Base-by-base conservation (phyloP, 2,888 invertebrate genomes). In the Nephrotoma appendiculata region DNA sequence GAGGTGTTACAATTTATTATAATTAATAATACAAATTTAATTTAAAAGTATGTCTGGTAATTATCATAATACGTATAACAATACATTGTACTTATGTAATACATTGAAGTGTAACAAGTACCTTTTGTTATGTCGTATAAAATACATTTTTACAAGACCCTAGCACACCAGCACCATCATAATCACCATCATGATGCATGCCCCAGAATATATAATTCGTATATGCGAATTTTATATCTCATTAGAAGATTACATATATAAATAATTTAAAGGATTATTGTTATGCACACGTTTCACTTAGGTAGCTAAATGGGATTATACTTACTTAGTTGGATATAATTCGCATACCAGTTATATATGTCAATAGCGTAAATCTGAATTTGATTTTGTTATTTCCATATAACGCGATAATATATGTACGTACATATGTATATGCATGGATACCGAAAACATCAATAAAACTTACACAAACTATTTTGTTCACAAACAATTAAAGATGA, bases 1-100 rank as follows among this genome's bases (percentile, higher is more conserved):
- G 84, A 84, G 84, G 84, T 84, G 43, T 84, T 84, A 84, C 42
- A 84, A 84, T 42, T 84, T 84, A 84, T 71, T 71, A 71, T 71
- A 71, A 71, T 71, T 71, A 71, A 71, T 71, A 71, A 71, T 71
- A 71, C 19, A 71, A 71, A 9, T 31, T 71, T 71, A 71, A 71
- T 31, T 71, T 31, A 31, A 19, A 71, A 71, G 12, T 71, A 71
- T 71, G 71, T 71, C 71, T 71, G 71, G 71, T 71, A 71, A 71
- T 71, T 71, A 71, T 71, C 52, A 52, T 52, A 52, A 71, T 31
- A 71, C 9, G 31, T 31, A 71, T 71, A 71, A 71, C 71, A 71
- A 71, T 31, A 71, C 71, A 71, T 71, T 31, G 31, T 71, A 71
- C 71, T 71, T 71, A 71, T 71, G 71, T 71, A 71, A 71, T 7